phyloP scores from a whole-genome alignment of 2,113 vertebrate genomes.

The Saccopteryx bilineata region DNA sequence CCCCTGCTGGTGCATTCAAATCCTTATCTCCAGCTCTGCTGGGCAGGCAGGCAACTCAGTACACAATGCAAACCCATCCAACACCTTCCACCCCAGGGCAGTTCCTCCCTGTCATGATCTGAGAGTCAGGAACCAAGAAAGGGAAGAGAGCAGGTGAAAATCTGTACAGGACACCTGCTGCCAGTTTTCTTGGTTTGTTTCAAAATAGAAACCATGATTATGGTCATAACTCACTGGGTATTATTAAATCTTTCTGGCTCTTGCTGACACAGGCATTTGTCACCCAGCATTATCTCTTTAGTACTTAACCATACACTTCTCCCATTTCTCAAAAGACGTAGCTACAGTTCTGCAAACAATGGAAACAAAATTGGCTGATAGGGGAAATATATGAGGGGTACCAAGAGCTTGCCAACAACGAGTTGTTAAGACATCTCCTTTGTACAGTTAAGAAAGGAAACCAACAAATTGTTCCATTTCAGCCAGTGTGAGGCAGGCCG shows the following conservation, averaged over 20 bases:
- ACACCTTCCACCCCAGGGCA: neutral
- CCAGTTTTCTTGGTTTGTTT: neutral
- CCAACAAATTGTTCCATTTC: constrained; percentile 76
- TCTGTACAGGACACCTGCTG: neutral
- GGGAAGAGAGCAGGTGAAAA: neutral
- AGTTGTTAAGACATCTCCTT: constrained; percentile 83
- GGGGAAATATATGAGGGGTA: constrained; percentile 63
- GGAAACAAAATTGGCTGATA: constrained; percentile 76
- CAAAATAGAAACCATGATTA: constrained; percentile 34
- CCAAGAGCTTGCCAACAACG: constrained; percentile 72
- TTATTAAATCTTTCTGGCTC: constrained; percentile 67
- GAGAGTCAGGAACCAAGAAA: constrained; percentile 24
- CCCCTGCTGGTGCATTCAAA: neutral
- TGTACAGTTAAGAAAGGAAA: constrained; percentile 82
- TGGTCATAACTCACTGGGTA: constrained; percentile 60
- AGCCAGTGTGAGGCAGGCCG: constrained; percentile 1
- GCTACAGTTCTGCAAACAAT: constrained; percentile 71
- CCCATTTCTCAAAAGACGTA: constrained; percentile 78
- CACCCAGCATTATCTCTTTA: constrained; percentile 72
- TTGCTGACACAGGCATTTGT: constrained; percentile 63
- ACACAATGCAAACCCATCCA: neutral
- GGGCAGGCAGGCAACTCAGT: neutral
- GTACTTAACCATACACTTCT: constrained; percentile 75
- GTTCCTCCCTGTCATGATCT: neutral
- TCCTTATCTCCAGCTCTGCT: neutral